Evolutionary conservation across 2,888 invertebrate species (phyloP).

Genomic region (Boloria euphrosyne): DNA sequence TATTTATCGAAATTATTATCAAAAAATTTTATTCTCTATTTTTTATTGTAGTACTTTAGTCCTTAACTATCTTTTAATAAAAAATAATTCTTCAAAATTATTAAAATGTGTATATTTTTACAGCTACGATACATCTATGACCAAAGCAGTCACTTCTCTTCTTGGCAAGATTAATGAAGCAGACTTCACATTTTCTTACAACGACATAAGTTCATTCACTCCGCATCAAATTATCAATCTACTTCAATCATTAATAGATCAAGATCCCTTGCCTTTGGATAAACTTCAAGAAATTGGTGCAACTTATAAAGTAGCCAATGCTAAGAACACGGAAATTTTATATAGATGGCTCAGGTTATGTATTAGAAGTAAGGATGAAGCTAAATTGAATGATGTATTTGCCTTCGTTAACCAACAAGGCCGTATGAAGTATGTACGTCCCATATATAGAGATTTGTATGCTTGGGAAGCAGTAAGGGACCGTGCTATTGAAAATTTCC

Average conservation of each 20-base stretch:
- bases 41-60: too few species aligned
- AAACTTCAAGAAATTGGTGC: constrained; percentile 84
- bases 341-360: constrained; percentile 90
- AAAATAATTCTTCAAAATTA: not conserved
- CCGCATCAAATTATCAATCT: constrained; percentile 86
- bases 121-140: constrained; percentile 85
- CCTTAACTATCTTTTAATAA: too few species aligned
- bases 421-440: constrained; percentile 95
- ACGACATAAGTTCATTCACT: constrained; percentile 80
- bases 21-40: too few species aligned
- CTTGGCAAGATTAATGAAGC: constrained; percentile 63
- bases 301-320: constrained; percentile 84
- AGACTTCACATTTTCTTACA: constrained; percentile 66
- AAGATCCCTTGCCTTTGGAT: constrained; percentile 70
- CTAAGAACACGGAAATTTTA: constrained; percentile 90
- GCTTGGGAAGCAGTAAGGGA: constrained; percentile 88
- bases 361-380: constrained; percentile 87
- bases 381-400: constrained; percentile 85
- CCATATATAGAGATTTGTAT: constrained; percentile 92
- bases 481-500: constrained; percentile 87
- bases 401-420: constrained; percentile 92
- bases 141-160: constrained; percentile 81
- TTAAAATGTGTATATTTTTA: constrained; percentile 34
- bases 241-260: constrained; percentile 84
- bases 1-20: too few species aligned